phyloP scores from a whole-genome alignment of 1,140 invertebrate genomes.

The Drosophila auraria region DNA sequence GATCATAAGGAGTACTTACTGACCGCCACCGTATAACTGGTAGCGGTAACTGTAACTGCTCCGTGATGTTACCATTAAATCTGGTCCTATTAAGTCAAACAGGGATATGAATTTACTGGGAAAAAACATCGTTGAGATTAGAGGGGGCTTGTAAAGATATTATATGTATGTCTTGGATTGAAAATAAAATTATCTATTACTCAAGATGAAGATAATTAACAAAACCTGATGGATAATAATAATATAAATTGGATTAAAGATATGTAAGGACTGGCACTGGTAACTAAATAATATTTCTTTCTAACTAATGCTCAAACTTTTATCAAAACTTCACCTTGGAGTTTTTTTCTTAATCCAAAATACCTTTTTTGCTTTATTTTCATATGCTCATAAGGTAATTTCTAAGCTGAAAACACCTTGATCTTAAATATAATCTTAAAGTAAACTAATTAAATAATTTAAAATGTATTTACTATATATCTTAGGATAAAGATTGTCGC shows the following conservation, averaged over 20 bases:
- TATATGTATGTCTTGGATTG: background rate
- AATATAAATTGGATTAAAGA: no score
- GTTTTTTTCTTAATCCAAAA: no score
- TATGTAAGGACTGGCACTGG: no score
- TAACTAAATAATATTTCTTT: no score
- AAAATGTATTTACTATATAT: background rate
- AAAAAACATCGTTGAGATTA: no score
- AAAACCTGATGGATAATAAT: no score
- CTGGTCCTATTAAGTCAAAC: background rate
- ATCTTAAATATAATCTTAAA: no score
- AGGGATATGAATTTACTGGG: background rate
- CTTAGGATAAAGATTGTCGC: background rate
- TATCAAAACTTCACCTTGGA: no score
- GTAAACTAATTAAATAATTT: conserved; percentile 1
- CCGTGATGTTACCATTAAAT: conserved; percentile 14
- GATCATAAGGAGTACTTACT: conserved; percentile 18
- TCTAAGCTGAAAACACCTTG: background rate
- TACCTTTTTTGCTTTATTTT: no score
- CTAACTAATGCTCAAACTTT: no score
- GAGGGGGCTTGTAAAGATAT: background rate
- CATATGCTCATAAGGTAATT: no score
- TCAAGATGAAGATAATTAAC: no score
- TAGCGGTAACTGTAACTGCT: background rate
- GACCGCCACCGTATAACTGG: conserved; percentile 14
- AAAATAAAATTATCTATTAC: background rate